These are phyloP conservation scores for Mormyrops attenuatus DNA, from an alignment of 2,797 vertebrate genomes.

Conservation along the genomic window DNA sequence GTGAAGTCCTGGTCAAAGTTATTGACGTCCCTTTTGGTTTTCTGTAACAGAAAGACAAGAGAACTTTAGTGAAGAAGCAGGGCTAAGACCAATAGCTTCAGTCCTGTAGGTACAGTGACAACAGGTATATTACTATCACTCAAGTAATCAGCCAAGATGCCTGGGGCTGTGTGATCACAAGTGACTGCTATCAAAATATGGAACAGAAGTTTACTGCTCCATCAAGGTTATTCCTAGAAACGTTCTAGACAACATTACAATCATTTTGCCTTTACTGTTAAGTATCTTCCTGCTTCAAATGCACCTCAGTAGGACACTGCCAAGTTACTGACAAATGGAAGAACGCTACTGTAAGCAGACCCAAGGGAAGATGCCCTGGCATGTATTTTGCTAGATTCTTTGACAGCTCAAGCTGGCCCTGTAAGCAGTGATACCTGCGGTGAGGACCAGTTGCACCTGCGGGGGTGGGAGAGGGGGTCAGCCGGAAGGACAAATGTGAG, in stretches of 20 bases:
- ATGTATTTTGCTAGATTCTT: not conserved
- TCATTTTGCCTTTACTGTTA: not conserved
- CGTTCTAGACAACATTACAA: not conserved
- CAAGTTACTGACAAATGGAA: not conserved
- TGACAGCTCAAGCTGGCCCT: not conserved
- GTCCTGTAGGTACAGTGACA: not conserved
- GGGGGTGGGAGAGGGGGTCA: not conserved
- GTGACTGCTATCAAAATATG: not conserved
- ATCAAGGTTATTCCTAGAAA: not conserved
- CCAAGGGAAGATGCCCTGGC: not conserved
- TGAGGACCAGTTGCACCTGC: not conserved
- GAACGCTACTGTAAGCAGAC: not conserved
- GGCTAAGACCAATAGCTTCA: not conserved
- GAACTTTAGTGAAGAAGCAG: not conserved
- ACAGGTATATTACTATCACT: not conserved
- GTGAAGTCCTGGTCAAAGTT: constrained; percentile 99
- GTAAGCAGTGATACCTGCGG: not conserved
- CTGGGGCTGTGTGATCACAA: not conserved
- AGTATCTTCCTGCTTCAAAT: not conserved
- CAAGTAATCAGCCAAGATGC: not conserved
- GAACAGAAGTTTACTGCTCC: not conserved
- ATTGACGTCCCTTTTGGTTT: constrained; percentile 99
- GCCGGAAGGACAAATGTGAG: not conserved
- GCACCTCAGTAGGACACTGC: not conserved
- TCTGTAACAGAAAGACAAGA: constrained; percentile 58